Base-by-base conservation (phyloP, 2,113 vertebrate species). In the Ciconia boyciana region DNA sequence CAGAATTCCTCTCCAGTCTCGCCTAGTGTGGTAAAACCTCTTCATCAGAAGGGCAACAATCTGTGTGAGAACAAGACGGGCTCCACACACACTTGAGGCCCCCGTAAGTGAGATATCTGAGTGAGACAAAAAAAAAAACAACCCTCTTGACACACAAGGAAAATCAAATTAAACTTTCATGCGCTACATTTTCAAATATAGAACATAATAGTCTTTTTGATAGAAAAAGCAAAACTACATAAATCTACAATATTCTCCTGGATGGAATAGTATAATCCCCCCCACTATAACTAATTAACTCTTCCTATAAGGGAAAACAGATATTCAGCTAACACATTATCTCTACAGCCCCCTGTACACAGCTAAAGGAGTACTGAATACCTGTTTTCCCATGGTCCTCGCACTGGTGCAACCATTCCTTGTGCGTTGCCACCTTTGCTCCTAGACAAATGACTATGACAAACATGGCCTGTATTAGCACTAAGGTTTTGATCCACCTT, bases 1-100 rank as follows among this genome's bases (percentile, higher is more conserved):
- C 22, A 97, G 21, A 2, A 87, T 90, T 46, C 89, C 96, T 61
- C 83, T 97, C 98, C 98, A 97, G 79, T 96, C 97, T 55, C 97
- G 43, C 46, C 88, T 81, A 0, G 71, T 29, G 17, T 66, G 96
- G 26, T 75, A 93, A 55, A 98, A 95, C 16, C 96, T 90, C 88
- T 96, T 97, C 52, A 29, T 32, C 55, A 98, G 81, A n/a, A 98
- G 78, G 8, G 98, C 97, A 10, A 28, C 11, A 21, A 70, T 52
- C 80, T 98, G 98, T 0, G 34, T 2, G 7, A 97, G 65, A 49
- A 94, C 82, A n/a, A 97, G 95, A 11, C 0, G 43, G 22, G 28
- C 22, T 52, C 97, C 97, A 29, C 0, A 1, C 6, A 44, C 6
- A 0, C 31, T 28, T 1, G 8, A 48, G 16, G 29, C 8, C 11